Evolutionary conservation across 2,113 vertebrate genomes (phyloP).

Genomic region (Gasterosteus aculeatus): DNA sequence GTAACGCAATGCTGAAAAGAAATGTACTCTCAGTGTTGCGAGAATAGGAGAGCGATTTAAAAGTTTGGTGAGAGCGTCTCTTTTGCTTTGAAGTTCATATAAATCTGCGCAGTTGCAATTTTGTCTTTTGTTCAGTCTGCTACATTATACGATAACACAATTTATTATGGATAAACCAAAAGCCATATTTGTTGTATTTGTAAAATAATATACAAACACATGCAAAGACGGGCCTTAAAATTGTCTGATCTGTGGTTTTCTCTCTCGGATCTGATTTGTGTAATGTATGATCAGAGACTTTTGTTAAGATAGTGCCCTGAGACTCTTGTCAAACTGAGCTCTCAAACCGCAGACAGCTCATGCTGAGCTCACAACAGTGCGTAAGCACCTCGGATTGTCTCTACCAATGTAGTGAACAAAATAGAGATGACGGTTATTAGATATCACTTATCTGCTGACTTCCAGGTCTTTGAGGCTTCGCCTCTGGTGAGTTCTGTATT

Average conservation of each 20-base stretch:
- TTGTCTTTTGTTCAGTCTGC: conserved; percentile 3
- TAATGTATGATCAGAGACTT: conserved; percentile 30
- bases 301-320: conserved; percentile 45
- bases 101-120: conserved; percentile 29
- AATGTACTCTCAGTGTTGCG: conserved; percentile 6
- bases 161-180: not conserved
- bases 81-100: conserved; percentile 42
- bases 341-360: conserved; percentile 55
- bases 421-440: conserved; percentile 64
- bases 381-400: conserved; percentile 62
- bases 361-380: conserved; percentile 60
- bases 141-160: conserved; percentile 1
- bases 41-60: conserved; percentile 17
- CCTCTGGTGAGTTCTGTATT: conserved; percentile 33
- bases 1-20: conserved; percentile 1
- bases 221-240: not conserved
- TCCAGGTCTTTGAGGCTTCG: conserved; percentile 42
- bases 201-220: conserved; percentile 10
- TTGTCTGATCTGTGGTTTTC: not conserved
- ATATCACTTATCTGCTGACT: conserved; percentile 69
- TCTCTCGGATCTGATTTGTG: conserved; percentile 32
- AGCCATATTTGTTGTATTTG: conserved; percentile 5
- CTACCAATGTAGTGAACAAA: conserved; percentile 44
- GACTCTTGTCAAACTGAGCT: conserved; percentile 46
- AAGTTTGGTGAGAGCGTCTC: conserved; percentile 12